phyloP scores from a whole-genome alignment of 2,113 vertebrate species.

The Apeltes quadracus region DNA sequence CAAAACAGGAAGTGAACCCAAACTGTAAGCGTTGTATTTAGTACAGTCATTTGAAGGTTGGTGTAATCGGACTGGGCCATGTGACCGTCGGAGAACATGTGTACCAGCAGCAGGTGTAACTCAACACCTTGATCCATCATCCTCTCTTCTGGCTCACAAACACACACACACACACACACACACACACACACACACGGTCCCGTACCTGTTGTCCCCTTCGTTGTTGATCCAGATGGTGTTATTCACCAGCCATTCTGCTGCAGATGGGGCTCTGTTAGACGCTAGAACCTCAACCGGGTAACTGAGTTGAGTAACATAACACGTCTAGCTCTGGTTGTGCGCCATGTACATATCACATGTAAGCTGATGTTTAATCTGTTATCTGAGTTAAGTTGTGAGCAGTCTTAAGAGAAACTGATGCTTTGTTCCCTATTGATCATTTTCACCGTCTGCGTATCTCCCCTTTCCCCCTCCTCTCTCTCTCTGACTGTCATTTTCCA shows the following conservation, averaged over 20 bases:
- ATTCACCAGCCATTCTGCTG: constrained; percentile 58
- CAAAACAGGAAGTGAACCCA: no score
- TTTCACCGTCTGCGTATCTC: constrained; percentile 25
- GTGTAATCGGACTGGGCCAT: constrained; percentile 44
- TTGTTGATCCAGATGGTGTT: constrained; percentile 68
- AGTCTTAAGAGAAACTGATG: constrained; percentile 7
- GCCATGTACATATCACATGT: background rate
- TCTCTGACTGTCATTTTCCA: constrained; percentile 6
- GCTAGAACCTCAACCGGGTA: constrained; percentile 27
- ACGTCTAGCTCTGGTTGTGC: constrained; percentile 8
- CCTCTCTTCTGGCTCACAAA: constrained; percentile 5
- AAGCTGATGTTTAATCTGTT: constrained; percentile 3
- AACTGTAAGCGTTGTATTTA: constrained; percentile 37
- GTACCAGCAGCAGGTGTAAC: constrained; percentile 62
- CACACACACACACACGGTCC: constrained; percentile 13
- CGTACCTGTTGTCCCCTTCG: constrained; percentile 45
- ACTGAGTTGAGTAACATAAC: constrained; percentile 19
- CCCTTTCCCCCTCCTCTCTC: background rate
- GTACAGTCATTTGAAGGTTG: constrained; percentile 42
- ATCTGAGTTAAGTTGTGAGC: background rate
- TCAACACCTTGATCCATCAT: constrained; percentile 46
- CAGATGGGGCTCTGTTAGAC: constrained; percentile 43
- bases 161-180: constrained; percentile 13
- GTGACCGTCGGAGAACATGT: constrained; percentile 53
- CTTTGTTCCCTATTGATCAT: constrained; percentile 23